phyloP scores from a whole-genome alignment of 2,113 vertebrate genomes.

The Erythrolamprus reginae region DNA sequence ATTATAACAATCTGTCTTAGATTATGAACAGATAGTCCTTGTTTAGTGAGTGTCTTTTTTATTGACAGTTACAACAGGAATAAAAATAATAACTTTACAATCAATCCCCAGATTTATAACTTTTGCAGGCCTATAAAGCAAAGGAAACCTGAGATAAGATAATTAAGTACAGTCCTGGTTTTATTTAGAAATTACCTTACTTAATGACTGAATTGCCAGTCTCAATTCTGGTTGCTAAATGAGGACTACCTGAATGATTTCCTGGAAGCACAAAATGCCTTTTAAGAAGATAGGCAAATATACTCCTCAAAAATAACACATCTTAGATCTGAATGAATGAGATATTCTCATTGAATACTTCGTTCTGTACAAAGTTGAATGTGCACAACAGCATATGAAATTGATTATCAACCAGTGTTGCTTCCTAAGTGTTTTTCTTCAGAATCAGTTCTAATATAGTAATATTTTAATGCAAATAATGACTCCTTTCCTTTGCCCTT shows the following conservation, averaged over 20 bases:
- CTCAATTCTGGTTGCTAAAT: background rate
- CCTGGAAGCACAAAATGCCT: background rate
- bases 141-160: background rate
- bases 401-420: too few species aligned
- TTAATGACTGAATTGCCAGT: background rate
- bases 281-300: background rate
- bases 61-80: background rate
- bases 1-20: background rate
- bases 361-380: too few species aligned
- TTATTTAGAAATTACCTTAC: background rate
- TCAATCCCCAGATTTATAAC: background rate
- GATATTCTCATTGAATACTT: too few species aligned
- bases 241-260: background rate
- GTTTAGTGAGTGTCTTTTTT: background rate
- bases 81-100: background rate
- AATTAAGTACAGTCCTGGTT: background rate
- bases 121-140: background rate
- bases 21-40: background rate
- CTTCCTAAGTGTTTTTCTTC: too few species aligned
- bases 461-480: background rate
- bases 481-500: background rate
- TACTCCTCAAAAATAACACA: too few species aligned
- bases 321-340: too few species aligned
- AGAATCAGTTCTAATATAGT: background rate
- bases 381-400: too few species aligned